These are phyloP conservation scores for Gila robusta DNA, from an alignment of 2,797 vertebrate species.

Conservation along the genomic window DNA sequence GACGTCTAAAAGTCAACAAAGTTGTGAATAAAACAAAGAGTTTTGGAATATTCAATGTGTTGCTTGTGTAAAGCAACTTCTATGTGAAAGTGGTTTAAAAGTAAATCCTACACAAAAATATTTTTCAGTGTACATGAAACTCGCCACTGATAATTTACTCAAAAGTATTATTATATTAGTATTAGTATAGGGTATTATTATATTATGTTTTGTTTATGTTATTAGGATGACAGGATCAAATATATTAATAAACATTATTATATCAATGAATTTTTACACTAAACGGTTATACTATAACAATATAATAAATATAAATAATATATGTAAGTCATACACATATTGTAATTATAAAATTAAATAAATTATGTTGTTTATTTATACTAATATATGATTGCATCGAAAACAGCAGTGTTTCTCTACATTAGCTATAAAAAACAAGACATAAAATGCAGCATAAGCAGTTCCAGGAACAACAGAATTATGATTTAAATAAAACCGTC, in stretches of 20 bases:
- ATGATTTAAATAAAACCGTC: neutral
- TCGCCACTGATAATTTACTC: too few relatives aligned
- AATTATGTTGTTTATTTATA: neutral
- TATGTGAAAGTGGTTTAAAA: too few relatives aligned
- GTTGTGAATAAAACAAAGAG: neutral
- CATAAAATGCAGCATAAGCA: too few relatives aligned
- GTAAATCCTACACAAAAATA: too few relatives aligned
- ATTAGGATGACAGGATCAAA: neutral
- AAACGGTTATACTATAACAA: neutral
- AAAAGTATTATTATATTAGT: too few relatives aligned
- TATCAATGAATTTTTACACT: too few relatives aligned
- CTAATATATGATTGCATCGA: neutral
- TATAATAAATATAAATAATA: neutral
- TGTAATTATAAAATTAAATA: neutral
- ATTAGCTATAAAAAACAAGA: too few relatives aligned
- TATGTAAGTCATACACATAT: neutral
- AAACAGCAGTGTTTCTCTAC: neutral
- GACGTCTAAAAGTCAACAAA: neutral
- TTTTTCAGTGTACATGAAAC: neutral
- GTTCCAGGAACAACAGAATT: neutral
- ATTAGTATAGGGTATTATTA: too few relatives aligned
- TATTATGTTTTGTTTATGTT: neutral
- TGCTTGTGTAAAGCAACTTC: neutral
- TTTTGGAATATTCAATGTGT: too few relatives aligned
- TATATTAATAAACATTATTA: neutral